Evolutionary conservation across 2,797 vertebrate species (phyloP), one percentile per base, ranked within the genome.

Genomic region (Intellagama lesueurii): DNA sequence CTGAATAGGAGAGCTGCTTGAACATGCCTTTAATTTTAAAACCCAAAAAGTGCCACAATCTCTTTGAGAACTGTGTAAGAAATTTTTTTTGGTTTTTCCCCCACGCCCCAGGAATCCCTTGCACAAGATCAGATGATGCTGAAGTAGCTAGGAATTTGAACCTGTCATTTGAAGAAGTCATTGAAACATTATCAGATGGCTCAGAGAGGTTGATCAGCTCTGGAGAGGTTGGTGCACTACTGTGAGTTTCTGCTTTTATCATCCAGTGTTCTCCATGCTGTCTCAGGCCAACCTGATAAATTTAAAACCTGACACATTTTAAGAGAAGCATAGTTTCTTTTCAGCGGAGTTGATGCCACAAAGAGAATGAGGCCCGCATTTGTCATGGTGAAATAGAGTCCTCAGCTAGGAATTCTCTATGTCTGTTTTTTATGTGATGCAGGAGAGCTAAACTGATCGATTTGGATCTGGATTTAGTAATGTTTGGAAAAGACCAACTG

Each of bases 171-270:
- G 94, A 88, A 32, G 94, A 96, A 6, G 98, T 99, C 35, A 96
- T 98, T 87, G 96, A 98, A 94, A 96, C 49, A 0, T 87, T 93
- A 11, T 94, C 97, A 16, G 96, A 98, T 32, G 98, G 97, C 83
- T 96, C 96, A 9, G 97, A 98, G 93, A 98, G 94, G 64, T 91
- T 99, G 22, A 95, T 97, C 40, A 96, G 97, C 96, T 99, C 99
- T 79, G 97, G 95, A 2, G 97, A 99, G 98, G 99, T 99, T 24
- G 24, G 97, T 96, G 52, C 30, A 14, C 47, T 22, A 6, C 35
- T 22, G 12, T 60, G 24, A 73, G 76, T 87, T 87, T 89, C 32
- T 92, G 85, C 84, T 70, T 77, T 87, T 88, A 75, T 26, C 69
- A 0, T 14, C 24, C 64, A 83, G 0, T 49, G 35, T 9, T 69